Percentiles rank a stretch among this genome's conserved stretches.
Evolutionary conservation across 35 echinoderm and acorn worm genomes (phyloP).

Genomic region (Amphiura filiformis): DNA sequence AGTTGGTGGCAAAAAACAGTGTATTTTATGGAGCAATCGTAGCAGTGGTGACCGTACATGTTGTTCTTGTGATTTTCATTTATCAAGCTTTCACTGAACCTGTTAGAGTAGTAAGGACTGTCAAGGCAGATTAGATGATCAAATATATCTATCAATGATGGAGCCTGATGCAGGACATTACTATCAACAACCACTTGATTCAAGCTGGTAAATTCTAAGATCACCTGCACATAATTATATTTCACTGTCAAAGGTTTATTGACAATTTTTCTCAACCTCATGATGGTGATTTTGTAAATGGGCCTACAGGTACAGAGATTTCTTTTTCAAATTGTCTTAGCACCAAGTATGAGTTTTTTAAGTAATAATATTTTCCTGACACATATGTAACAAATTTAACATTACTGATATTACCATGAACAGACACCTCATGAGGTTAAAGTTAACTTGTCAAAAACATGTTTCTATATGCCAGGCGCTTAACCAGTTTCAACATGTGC

Average conservation of each 20-base stretch:
- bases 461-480: too few relatives aligned
- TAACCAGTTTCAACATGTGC: too few relatives aligned
- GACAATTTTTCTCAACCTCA: too few relatives aligned
- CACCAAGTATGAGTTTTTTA: too few relatives aligned
- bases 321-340: too few relatives aligned
- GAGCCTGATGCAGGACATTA: neutral
- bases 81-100: slow-evolving; percentile 13
- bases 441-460: too few relatives aligned
- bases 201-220: neutral
- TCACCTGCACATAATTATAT: neutral
- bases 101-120: neutral
- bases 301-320: too few relatives aligned
- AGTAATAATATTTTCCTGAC: too few relatives aligned
- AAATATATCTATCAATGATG: neutral
- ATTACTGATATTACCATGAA: too few relatives aligned
- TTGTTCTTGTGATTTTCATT: slow-evolving; percentile 17
- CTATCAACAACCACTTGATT: neutral
- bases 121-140: slow-evolving; percentile 2
- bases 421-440: too few relatives aligned
- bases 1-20: neutral
- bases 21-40: slow-evolving; percentile 25
- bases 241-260: neutral
- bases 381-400: too few relatives aligned
- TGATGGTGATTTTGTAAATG: too few relatives aligned
- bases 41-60: slow-evolving; percentile 18